phyloP scores from a whole-genome alignment of 2,797 vertebrate species.

The Manis crassicaudata region DNA sequence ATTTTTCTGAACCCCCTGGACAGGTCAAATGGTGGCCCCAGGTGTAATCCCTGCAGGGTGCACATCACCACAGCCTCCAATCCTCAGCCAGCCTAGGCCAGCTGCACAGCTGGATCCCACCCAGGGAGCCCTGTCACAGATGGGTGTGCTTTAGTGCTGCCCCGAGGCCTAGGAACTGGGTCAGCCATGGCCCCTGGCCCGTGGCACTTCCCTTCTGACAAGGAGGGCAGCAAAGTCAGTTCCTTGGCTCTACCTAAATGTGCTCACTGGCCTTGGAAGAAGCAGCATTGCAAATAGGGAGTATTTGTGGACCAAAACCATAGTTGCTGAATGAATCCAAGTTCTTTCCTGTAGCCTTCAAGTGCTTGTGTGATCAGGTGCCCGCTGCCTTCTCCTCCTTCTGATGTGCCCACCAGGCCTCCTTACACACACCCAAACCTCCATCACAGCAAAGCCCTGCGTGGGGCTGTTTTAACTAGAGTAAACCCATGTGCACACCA shows the following conservation, averaged over 20 bases:
- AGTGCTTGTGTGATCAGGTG: neutral
- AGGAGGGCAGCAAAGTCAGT: neutral
- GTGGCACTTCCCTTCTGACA: neutral
- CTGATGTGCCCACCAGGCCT: neutral
- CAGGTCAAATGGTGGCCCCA: neutral
- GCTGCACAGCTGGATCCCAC: neutral
- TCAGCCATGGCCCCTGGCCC: neutral
- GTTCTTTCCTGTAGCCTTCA: neutral
- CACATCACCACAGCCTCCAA: neutral
- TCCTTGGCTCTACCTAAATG: neutral
- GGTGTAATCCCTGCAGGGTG: neutral
- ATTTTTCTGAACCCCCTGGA: neutral
- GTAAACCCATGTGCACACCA: fast-evolving
- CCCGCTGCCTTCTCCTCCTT: neutral
- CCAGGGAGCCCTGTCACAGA: neutral
- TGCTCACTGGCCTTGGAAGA: neutral
- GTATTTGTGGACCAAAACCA: neutral
- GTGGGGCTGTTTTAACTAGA: too few species aligned
- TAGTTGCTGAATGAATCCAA: neutral
- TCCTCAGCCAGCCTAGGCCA: too few species aligned
- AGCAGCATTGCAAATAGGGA: neutral
- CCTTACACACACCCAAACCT: neutral
- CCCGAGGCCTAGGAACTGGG: neutral
- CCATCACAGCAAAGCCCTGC: neutral
- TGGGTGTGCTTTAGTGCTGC: neutral